A percentile compares a stretch with the other conserved stretches of the same genome.
These are phyloP conservation scores for Eidolon helvum DNA, from an alignment of 2,113 vertebrate genomes.

Conservation along the genomic window DNA sequence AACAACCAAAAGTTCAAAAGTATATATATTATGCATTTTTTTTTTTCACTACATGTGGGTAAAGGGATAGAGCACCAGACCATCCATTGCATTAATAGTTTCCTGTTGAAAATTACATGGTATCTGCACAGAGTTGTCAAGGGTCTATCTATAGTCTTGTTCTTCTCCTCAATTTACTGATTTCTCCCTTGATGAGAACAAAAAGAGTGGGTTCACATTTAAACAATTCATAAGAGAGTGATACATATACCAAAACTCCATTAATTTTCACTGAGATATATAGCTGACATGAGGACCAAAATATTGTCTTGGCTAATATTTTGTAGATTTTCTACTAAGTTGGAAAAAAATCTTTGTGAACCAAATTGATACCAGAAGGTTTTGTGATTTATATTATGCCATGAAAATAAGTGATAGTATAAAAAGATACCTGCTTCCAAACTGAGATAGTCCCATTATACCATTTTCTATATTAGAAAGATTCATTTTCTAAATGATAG, in stretches of 20 bases:
- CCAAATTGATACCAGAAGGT: neutral
- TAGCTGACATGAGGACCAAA: neutral
- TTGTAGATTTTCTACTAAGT: neutral
- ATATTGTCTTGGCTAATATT: neutral
- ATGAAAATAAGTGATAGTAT: neutral
- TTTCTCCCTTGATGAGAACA: neutral
- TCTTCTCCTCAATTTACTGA: neutral
- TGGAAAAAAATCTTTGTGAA: neutral
- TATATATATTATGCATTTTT: neutral
- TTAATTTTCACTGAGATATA: constrained; percentile 7
- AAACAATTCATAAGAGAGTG: neutral
- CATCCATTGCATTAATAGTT: neutral
- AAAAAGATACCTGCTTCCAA: neutral
- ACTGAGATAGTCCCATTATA: neutral
- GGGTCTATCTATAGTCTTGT: neutral
- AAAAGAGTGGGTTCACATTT: neutral
- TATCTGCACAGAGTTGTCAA: neutral
- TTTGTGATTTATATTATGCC: neutral
- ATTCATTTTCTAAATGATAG: neutral
- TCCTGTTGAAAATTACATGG: neutral
- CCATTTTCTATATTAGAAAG: neutral
- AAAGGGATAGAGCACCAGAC: neutral
- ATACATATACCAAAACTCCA: neutral
- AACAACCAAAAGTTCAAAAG: neutral
- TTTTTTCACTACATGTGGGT: neutral